phyloP scores from a whole-genome alignment of 2,888 invertebrate species.

The Mesorhabditis sp. region DNA sequence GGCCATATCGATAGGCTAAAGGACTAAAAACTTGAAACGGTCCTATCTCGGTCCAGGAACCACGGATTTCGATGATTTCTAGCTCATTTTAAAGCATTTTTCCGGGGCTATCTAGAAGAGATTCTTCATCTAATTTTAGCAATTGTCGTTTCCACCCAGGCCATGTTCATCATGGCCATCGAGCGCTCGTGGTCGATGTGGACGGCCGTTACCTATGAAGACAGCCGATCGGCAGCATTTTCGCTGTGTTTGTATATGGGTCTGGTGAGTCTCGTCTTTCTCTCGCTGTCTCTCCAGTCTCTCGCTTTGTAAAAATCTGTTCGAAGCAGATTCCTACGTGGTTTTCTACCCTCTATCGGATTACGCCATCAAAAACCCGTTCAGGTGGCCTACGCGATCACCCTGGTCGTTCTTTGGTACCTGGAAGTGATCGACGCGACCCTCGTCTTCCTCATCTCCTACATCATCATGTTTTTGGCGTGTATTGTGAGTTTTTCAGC shows the following conservation, averaged over 20 bases:
- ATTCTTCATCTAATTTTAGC: not conserved
- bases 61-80: too few species aligned
- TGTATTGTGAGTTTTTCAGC: not conserved
- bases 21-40: too few species aligned
- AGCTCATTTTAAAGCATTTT: too few species aligned
- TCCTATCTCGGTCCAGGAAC: too few species aligned
- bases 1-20: too few species aligned
- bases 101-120: too few species aligned
- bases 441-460: not conserved
- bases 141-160: not conserved
- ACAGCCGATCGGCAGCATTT: not conserved
- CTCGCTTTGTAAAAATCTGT: too few species aligned
- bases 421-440: not conserved
- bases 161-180: not conserved
- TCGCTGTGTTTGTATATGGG: too few species aligned
- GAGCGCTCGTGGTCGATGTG: not conserved
- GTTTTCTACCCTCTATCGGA: too few species aligned
- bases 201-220: not conserved
- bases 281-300: too few species aligned
- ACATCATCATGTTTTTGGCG: not conserved
- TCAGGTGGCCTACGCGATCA: conserved; percentile 4
- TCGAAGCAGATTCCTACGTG: too few species aligned
- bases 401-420: not conserved
- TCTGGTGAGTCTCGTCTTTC: too few species aligned
- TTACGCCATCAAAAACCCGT: not conserved